A percentile compares a stretch with the other conserved stretches of the same genome.
Evolutionary conservation across 1,140 invertebrate genomes (phyloP).

Genomic region (Eumeta japonica): DNA sequence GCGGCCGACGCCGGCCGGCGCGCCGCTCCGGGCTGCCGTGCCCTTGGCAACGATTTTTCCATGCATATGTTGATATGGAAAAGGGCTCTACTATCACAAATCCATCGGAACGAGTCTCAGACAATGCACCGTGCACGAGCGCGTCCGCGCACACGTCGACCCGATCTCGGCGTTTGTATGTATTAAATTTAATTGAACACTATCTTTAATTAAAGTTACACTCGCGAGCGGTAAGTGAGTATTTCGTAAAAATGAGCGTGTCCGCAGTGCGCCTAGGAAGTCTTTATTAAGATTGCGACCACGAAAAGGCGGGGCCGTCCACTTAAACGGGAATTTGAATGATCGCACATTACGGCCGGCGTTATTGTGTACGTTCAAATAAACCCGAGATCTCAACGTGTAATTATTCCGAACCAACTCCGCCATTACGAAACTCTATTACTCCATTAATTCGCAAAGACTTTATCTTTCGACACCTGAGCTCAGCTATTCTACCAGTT

Average conservation of each 20-base stretch:
- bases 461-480: slow-evolving; percentile 5
- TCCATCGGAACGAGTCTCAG: too few relatives aligned
- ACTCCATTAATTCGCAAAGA: slow-evolving; percentile 16
- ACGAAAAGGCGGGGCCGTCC: slow-evolving; percentile 41
- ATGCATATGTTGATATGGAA: too few relatives aligned
- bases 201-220: slow-evolving; percentile 47
- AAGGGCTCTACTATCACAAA: too few relatives aligned
- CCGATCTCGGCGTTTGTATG: slow-evolving; percentile 26
- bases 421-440: slow-evolving; percentile 8
- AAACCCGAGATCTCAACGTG: slow-evolving; percentile 15
- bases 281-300: slow-evolving; percentile 54
- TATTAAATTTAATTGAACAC: slow-evolving; percentile 49
- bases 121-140: slow-evolving; percentile 8
- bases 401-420: slow-evolving; percentile 14
- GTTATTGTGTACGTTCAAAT: slow-evolving; percentile 26
- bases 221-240: slow-evolving; percentile 20
- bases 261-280: slow-evolving; percentile 45
- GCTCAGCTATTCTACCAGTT: too few relatives aligned
- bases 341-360: slow-evolving; percentile 37
- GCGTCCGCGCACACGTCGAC: too few relatives aligned
- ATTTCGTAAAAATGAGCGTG: slow-evolving; percentile 44
- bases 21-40: too few relatives aligned
- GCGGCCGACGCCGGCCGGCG: too few relatives aligned
- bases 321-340: slow-evolving; percentile 48
- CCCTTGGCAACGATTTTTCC: too few relatives aligned